These are phyloP conservation scores for Dromiciops gliroides DNA, from an alignment of 2,113 vertebrate genomes.

Conservation along the genomic window DNA sequence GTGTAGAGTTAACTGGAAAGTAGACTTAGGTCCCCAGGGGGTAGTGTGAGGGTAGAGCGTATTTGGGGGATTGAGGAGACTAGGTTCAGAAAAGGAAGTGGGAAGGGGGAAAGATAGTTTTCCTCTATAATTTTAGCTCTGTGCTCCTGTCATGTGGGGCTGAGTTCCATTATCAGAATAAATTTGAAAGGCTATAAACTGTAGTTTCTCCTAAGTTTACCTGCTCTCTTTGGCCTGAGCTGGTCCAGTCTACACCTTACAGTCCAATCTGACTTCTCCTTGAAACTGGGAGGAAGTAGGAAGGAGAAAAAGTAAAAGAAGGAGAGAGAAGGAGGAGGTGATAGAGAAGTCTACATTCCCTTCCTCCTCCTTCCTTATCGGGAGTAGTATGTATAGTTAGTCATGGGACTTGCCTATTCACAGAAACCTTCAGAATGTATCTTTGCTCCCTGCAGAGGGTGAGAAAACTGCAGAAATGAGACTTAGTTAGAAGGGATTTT, in stretches of 20 bases:
- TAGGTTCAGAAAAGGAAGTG: neutral
- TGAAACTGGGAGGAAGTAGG: neutral
- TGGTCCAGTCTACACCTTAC: neutral
- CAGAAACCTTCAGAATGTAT: neutral
- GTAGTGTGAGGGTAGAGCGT: neutral
- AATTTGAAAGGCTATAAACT: no score
- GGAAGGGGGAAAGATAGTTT: neutral
- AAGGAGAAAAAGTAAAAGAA: neutral
- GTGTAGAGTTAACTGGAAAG: neutral
- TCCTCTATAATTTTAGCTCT: neutral
- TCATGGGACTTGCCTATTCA: neutral
- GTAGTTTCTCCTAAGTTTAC: neutral
- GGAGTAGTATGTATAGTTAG: neutral
- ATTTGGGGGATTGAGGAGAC: neutral
- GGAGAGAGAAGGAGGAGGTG: neutral
- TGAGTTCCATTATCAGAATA: no score
- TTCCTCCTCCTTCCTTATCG: neutral
- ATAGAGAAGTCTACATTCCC: neutral
- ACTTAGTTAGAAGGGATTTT: neutral
- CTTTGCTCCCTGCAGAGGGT: neutral
- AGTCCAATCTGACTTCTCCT: neutral
- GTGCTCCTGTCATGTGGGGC: neutral
- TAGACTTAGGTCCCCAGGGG: neutral
- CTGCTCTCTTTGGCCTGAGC: neutral
- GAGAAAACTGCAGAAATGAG: neutral